These are phyloP conservation scores for Ceramica pisi DNA, from an alignment of 2,888 invertebrate genomes.

Conservation along the genomic window DNA sequence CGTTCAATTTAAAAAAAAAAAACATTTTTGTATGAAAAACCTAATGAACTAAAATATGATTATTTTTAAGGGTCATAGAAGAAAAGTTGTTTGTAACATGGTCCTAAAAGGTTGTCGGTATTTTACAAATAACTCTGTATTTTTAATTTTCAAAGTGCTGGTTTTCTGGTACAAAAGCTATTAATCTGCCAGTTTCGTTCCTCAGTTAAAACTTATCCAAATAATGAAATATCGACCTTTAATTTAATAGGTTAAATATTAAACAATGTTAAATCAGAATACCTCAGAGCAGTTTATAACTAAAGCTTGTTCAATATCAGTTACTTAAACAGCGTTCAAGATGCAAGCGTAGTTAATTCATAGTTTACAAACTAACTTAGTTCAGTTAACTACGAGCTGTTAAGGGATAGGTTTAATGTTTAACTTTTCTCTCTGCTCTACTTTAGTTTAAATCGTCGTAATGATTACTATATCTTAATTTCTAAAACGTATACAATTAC, in stretches of 20 bases:
- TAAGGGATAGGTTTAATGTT: conserved; percentile 40
- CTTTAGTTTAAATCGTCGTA: background rate
- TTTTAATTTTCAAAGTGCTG: no score
- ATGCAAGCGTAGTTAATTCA: conserved; percentile 45
- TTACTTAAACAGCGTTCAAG: conserved; percentile 44
- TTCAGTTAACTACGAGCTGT: conserved; percentile 32
- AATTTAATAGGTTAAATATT: background rate
- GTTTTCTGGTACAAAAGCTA: no score
- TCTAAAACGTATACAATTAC: background rate
- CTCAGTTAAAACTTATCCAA: no score
- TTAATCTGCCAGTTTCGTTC: no score
- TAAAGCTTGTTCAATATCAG: conserved; percentile 21
- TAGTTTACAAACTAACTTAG: conserved; percentile 50
- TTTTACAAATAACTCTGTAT: no score
- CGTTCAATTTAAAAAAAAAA: no score
- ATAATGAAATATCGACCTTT: background rate
- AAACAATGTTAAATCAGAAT: background rate
- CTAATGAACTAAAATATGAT: no score
- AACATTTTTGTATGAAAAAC: no score
- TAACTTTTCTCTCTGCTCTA: conserved; percentile 34
- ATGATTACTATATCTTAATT: background rate
- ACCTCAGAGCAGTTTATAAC: conserved; percentile 32
- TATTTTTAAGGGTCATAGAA: no score
- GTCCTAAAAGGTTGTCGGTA: no score
- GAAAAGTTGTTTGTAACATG: no score